Conservation (phyloP, 64 coral and sea anemone genomes). For the Porites australiensis region DNA sequence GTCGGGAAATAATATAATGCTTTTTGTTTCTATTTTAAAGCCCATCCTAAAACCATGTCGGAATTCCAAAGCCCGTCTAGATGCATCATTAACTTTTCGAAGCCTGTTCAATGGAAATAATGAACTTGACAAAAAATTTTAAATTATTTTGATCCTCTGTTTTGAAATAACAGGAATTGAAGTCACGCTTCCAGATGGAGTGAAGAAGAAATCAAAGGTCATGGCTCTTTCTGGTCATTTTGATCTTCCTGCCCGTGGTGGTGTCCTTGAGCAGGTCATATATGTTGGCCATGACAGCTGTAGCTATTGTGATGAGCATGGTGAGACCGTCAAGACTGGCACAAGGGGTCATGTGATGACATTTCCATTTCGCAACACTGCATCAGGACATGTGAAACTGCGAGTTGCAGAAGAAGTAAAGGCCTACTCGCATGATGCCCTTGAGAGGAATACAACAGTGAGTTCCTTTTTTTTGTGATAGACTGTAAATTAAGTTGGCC, state of each 20-base stretch:
- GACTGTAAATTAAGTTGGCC: no score
- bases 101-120: no score
- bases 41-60: no score
- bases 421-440: slow-evolving; percentile 28
- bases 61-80: no score
- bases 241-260: slow-evolving; percentile 72
- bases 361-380: slow-evolving; percentile 58
- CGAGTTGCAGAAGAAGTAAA: slow-evolving; percentile 27
- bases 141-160: slow-evolving; percentile 33
- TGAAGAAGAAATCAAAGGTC: slow-evolving; percentile 40
- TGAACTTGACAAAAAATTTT: not conserved
- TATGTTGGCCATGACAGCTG: slow-evolving; percentile 70
- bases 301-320: slow-evolving; percentile 67
- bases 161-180: slow-evolving; percentile 51
- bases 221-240: slow-evolving; percentile 71
- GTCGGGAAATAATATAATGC: not conserved
- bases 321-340: slow-evolving; percentile 34
- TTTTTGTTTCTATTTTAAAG: no score
- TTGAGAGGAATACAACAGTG: slow-evolving; percentile 49
- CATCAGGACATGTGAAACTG: slow-evolving; percentile 47
- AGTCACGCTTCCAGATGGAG: slow-evolving; percentile 55
- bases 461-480: no score
- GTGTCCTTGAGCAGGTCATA: slow-evolving; percentile 47
- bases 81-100: no score
- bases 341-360: slow-evolving; percentile 68